Conservation (phyloP, 1,140 invertebrate genomes). For the Brachionus asplanchnoidis region DNA sequence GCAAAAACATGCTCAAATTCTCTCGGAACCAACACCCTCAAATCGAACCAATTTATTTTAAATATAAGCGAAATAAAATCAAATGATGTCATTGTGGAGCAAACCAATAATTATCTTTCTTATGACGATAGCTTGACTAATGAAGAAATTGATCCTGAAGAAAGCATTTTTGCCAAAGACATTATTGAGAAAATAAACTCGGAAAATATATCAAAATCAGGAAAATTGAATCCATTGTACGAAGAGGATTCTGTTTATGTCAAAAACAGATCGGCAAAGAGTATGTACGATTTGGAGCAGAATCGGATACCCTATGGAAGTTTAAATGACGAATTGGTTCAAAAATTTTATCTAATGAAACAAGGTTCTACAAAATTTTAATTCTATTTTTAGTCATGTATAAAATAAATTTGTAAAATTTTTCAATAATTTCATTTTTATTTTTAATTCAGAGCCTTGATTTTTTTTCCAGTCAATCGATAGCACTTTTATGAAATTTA, state of each 20-base stretch:
- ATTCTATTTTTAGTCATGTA: neutral
- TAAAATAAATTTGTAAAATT: neutral
- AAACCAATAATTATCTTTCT: neutral
- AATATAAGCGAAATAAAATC: conserved; percentile 22
- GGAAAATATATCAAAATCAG: neutral
- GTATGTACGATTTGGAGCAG: neutral
- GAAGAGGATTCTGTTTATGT: conserved; percentile 1
- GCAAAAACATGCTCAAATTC: neutral
- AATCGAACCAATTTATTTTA: neutral
- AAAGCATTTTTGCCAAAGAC: neutral
- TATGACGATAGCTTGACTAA: neutral
- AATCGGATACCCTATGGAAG: too few species aligned
- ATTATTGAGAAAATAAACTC: conserved; percentile 26
- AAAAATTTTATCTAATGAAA: neutral
- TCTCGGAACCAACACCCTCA: neutral
- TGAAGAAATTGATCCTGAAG: neutral
- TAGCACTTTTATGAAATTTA: too few species aligned
- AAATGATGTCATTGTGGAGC: neutral
- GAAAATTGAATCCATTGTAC: conserved; percentile 33
- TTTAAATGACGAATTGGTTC: neutral
- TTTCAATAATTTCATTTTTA: neutral
- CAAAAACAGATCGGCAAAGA: neutral
- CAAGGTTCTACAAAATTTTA: conserved; percentile 18
- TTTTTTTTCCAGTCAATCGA: too few species aligned
- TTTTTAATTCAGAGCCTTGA: too few species aligned